phyloP scores from a whole-genome alignment of 2,888 invertebrate species.

The Phlogophora meticulosa region DNA sequence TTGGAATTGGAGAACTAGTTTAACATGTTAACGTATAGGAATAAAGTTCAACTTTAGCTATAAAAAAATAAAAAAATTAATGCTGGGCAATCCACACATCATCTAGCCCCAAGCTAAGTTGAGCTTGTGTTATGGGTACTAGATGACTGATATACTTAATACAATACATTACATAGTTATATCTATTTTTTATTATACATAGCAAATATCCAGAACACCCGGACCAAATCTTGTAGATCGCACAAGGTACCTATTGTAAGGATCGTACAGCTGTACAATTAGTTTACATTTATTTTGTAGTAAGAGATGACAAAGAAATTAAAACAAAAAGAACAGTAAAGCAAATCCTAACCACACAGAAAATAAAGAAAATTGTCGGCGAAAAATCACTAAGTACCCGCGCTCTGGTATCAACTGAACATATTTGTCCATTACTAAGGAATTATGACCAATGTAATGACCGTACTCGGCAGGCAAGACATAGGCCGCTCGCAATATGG shows the following conservation, averaged over 20 bases:
- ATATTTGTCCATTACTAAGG: slow-evolving; percentile 73
- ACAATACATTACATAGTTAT: too few species aligned
- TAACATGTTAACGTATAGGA: not conserved
- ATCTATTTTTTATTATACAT: too few species aligned
- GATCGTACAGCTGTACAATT: too few species aligned
- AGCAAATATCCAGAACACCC: too few species aligned
- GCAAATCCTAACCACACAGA: slow-evolving; percentile 5
- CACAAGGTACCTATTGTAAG: too few species aligned
- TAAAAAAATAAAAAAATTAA: too few species aligned
- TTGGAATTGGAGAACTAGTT: not conserved
- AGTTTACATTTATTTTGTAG: not conserved
- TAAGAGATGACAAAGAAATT: not conserved
- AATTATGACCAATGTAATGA: slow-evolving; percentile 68
- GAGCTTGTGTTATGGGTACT: too few species aligned
- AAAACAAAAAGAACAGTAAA: not conserved
- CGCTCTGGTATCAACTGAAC: slow-evolving; percentile 61
- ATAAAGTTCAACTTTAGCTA: not conserved
- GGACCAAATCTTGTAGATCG: too few species aligned
- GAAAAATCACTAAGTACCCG: slow-evolving; percentile 52
- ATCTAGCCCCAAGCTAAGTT: too few species aligned
- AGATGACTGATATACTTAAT: too few species aligned
- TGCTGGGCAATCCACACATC: too few species aligned
- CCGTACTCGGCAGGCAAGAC: slow-evolving; percentile 68
- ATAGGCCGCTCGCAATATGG: slow-evolving; percentile 59
- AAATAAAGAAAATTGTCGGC: slow-evolving; percentile 26